Base-by-base conservation (phyloP, 2,113 vertebrate species). In the Desmodus rotundus region DNA sequence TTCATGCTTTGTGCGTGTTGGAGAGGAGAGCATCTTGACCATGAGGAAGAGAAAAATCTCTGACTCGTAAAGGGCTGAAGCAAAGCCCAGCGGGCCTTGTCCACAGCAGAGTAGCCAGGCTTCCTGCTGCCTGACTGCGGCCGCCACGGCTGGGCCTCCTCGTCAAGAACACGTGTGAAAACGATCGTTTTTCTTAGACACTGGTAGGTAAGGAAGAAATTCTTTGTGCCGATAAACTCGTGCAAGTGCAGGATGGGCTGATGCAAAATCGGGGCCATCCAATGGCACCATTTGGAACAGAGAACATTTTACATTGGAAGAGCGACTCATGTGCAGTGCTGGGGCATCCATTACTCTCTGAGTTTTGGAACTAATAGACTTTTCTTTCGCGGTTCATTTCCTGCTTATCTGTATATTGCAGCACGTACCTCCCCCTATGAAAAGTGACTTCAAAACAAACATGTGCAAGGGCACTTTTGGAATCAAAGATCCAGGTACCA, bases 401-500 rank as follows among this genome's bases (percentile, higher is more conserved):
- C 58, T 88, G 81, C 81, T 94, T 92, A 73, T 94, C 88, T 95
- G 36, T 80, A 20, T 28, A 50, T 61, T 85, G 81, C 58, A 88
- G 77, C 47, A 31, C 16, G 20, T 36, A 38, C 56, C 36, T 77
- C n/a, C 33, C 12, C 63, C 33, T 52, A 52, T 63, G 85, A 82
- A 90, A 81, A 84, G 81, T 86, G 56, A 78, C 77, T 93, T 85
- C 63, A 45, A 70, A 92, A 83, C 33, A 78, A 83, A 89, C 65
- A 72, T 15, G 28, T 22, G 24, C 47, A 47, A 94, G 47, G 76
- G 47, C 36, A 56, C 77, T 87, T 84, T 93, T 14, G 24, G 77
- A 97, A 81, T 93, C 94, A 88, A 78, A 92, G 61, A 52, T 77
- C 41, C 47, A 94, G 82, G 77, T 81, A 74, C 22, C 56, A 87